Base-by-base conservation (phyloP, 2,797 vertebrate species). In the Gymnoscopelus microlampas region DNA sequence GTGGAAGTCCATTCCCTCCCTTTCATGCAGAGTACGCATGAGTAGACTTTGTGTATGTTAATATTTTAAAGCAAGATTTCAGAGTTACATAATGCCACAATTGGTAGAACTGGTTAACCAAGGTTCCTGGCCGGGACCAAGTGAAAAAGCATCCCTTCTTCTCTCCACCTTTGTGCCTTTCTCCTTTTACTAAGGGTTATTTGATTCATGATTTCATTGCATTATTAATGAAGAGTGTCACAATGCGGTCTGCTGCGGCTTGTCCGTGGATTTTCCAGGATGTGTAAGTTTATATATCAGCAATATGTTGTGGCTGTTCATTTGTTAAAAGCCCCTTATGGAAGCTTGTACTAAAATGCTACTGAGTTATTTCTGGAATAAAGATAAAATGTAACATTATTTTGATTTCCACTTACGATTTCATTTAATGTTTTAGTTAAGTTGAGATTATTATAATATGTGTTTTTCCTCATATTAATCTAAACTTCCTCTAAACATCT, bases 171-270 rank as follows among this genome's bases (percentile, higher is more conserved):
- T 11, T 15, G 51, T 12, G 44, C 44, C 3, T 35, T 64, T 44
- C 39, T 44, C 0, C 5, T 3, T 2, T 67, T 11, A 50, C 47
- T n/a, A 23, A 48, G 15, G 2, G 6, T 35, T 59, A 47, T 65
- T 51, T 66, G 51, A 68, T 44, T 44, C 13, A 14, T 75, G 53
- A 76, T 68, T 78, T 68, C 39, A 63, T 51, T 71, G 24, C 55
- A 39, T 71, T 67, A 68, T 26, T 63, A 26, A 80, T 74, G 60
- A 53, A 54, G 15, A 55, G 53, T 80, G 65, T 60, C 55, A 39
- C 68, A 50, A 44, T 65, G 63, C 53, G 53, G 55, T 65, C 53
- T 53, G 57, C 48, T 1, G 62, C 68, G 53, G 60, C 14, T 7
- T 53, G 44, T 13, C 12, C 10, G 49, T 15, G 57, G 39, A 39